phyloP scores from a whole-genome alignment of 2,113 vertebrate genomes.

The Cynopterus brachyotis region DNA sequence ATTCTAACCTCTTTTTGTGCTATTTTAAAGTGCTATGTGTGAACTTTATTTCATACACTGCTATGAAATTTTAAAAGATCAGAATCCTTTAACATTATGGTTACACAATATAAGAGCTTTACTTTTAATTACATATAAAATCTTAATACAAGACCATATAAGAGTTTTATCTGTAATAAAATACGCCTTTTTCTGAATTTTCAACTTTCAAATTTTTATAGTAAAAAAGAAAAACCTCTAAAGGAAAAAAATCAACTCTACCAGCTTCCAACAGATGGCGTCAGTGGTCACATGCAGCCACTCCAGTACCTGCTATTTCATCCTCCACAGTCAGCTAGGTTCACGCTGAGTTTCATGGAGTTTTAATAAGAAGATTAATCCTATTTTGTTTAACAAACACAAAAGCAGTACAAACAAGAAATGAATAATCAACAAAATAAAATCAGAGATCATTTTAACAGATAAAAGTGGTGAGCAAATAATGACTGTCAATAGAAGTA shows the following conservation, averaged over 20 bases:
- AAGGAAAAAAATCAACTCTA: neutral
- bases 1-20: neutral
- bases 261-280: neutral
- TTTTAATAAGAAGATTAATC: neutral
- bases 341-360: neutral
- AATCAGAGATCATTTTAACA: neutral
- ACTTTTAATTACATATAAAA: neutral
- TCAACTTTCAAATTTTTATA: neutral
- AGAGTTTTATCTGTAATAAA: constrained; percentile 18
- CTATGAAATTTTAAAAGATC: neutral
- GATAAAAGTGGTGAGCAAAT: neutral
- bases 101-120: constrained; percentile 16
- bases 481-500: neutral
- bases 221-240: neutral
- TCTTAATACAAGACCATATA: neutral
- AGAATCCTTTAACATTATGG: neutral
- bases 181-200: neutral
- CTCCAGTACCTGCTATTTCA: neutral
- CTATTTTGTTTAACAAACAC: constrained; percentile 2
- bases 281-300: neutral
- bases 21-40: neutral
- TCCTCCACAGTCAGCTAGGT: neutral
- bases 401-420: neutral
- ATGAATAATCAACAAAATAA: neutral
- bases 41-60: neutral